Base-by-base conservation (phyloP, 2,888 invertebrate species). In the Parelbella ahira region DNA sequence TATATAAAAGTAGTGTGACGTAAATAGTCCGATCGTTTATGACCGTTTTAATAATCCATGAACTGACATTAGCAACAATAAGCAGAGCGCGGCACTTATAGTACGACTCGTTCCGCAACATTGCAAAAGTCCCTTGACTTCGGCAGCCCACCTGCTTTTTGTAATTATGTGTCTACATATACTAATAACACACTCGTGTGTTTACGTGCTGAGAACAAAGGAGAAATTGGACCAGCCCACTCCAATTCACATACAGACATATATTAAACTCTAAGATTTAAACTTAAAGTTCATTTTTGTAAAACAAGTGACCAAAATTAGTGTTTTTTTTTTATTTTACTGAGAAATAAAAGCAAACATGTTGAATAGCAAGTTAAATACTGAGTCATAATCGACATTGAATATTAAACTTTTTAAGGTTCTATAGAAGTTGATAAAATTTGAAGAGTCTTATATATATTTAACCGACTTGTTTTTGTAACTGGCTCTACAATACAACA, bases 131-230 rank as follows among this genome's bases (percentile, higher is more conserved):
- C 34, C 33, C 29, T 46, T 51, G 52, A 47, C 45, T 53, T 30
- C 27, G 30, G 27, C 15, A 28, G 39, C 37, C 45, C 54, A 53
- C 53, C 53, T 54, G 54, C 50, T 45, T 44, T 15, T 47, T 48
- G 48, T 53, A 53, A 54, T 54, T 50, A 52, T 21, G 38, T 48
- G 44, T 37, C 34, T 47, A 45, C 44, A 39, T 44, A 33, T 46
- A 47, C 42, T 50, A 53, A 47, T 49, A 47, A 50, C 47, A 46
- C 33, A 36, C 43, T 43, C 13, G 28, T 34, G 21, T 34, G 33
- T 43, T 46, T 47, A 42, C 47, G 37, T 46, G 46, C 34, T 27
- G 24, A 47, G 47, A 48, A 48, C 47, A 53, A 53, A 50, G 48
- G 42, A 41, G 42, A 48, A 52, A 50, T 53, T 53, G 44, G 43